Evolutionary conservation across 2,888 invertebrate species (phyloP).

Genomic region (Ptychoptera albimana): DNA sequence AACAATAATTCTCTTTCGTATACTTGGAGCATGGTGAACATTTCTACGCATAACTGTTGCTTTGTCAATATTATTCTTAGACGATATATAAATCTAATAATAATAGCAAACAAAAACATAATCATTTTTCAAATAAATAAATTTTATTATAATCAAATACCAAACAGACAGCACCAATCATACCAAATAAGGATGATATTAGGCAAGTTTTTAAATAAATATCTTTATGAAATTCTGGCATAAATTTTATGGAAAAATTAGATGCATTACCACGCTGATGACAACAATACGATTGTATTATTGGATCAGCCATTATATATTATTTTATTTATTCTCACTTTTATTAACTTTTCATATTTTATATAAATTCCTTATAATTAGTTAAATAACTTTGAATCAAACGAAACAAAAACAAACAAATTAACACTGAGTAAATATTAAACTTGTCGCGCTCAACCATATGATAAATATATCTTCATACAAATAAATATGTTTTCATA

Average conservation of each 20-base stretch:
- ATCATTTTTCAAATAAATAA: no score
- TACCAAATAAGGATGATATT: constrained; percentile 54
- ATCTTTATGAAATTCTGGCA: constrained; percentile 57
- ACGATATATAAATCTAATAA: no score
- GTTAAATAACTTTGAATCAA: neutral
- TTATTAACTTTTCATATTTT: neutral
- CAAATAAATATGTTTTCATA: no score
- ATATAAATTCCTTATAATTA: neutral
- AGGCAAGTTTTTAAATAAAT: constrained; percentile 60
- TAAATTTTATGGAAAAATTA: constrained; percentile 46
- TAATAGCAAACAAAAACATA: no score
- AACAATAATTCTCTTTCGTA: constrained; percentile 54
- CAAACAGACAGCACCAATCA: constrained; percentile 62
- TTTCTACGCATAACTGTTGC: no score
- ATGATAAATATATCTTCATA: no score
- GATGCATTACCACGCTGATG: constrained; percentile 44
- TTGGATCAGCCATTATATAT: constrained; percentile 58
- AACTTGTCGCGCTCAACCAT: no score
- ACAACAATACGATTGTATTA: constrained; percentile 53
- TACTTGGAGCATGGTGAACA: constrained; percentile 14
- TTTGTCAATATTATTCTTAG: no score
- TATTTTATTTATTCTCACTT: neutral
- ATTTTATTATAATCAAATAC: constrained; percentile 26
- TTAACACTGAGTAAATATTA: neutral
- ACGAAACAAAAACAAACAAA: neutral